Percentiles rank a stretch among this genome's conserved stretches.
Evolutionary conservation across 2,888 invertebrate genomes (phyloP).

Genomic region (Macrosiphum euphorbiae): DNA sequence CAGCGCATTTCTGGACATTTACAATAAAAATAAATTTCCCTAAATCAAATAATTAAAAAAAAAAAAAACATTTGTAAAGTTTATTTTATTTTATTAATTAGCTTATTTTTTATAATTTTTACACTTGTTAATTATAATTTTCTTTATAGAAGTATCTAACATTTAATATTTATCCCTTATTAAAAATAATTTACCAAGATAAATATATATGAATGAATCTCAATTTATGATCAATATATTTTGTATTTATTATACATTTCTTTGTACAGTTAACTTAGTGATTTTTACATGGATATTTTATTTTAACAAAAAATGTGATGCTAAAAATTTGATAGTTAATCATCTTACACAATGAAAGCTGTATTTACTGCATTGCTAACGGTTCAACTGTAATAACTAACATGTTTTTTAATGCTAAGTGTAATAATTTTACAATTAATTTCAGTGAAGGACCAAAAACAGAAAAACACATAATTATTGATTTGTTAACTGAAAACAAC

Average conservation of each 20-base stretch:
- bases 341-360: background rate
- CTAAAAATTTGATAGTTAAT: background rate
- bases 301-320: background rate
- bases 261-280: slow-evolving; percentile 21
- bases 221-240: slow-evolving; percentile 17
- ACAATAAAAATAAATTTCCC: background rate
- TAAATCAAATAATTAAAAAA: background rate
- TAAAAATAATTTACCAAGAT: background rate
- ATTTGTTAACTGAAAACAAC: slow-evolving; percentile 29
- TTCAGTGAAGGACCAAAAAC: slow-evolving; percentile 42
- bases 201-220: background rate
- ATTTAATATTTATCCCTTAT: slow-evolving; percentile 3
- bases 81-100: slow-evolving; percentile 14
- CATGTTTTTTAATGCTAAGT: background rate
- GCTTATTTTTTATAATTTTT: slow-evolving; percentile 17
- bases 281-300: slow-evolving; percentile 27
- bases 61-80: background rate
- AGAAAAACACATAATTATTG: slow-evolving; percentile 45
- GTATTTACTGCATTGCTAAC: background rate
- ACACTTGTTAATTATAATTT: background rate
- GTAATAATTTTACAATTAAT: slow-evolving; percentile 18
- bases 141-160: background rate
- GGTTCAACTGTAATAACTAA: background rate
- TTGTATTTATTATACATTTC: background rate
- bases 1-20: background rate